A percentile compares a stretch with the other conserved stretches of the same genome.
Conservation (phyloP, 2,888 invertebrate genomes). For the Unio pictorum region DNA sequence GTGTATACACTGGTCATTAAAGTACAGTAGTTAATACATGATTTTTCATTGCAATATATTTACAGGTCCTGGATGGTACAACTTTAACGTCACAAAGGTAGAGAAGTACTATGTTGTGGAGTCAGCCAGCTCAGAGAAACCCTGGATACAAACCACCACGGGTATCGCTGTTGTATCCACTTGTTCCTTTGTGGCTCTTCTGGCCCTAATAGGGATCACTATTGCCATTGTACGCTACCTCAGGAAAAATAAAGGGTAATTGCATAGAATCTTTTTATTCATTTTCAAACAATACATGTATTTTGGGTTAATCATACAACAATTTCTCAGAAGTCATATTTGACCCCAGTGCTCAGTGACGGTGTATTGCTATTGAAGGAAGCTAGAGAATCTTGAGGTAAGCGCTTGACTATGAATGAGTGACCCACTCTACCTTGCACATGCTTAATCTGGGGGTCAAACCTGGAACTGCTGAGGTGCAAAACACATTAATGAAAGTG, state of each 20-base stretch:
- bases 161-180: conserved; percentile 27
- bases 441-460: no score
- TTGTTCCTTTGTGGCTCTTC: conserved; percentile 9
- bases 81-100: conserved; percentile 21
- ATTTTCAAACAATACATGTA: no score
- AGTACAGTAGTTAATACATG: neutral
- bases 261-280: neutral
- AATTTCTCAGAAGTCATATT: no score
- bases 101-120: conserved; percentile 19
- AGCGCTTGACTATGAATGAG: no score
- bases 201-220: conserved; percentile 4
- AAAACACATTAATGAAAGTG: no score
- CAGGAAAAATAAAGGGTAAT: conserved; percentile 11
- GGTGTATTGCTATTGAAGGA: no score
- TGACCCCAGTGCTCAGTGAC: no score
- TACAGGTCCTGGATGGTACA: conserved; percentile 22
- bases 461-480: no score
- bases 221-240: conserved; percentile 6
- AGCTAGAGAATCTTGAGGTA: no score
- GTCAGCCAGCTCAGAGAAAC: conserved; percentile 5
- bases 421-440: no score
- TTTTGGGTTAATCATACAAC: no score
- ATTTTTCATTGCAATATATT: neutral
- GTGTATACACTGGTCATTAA: no score
- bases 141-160: conserved; percentile 28